Conservation (phyloP, 2,797 vertebrate species). For the Poecile montanus region DNA sequence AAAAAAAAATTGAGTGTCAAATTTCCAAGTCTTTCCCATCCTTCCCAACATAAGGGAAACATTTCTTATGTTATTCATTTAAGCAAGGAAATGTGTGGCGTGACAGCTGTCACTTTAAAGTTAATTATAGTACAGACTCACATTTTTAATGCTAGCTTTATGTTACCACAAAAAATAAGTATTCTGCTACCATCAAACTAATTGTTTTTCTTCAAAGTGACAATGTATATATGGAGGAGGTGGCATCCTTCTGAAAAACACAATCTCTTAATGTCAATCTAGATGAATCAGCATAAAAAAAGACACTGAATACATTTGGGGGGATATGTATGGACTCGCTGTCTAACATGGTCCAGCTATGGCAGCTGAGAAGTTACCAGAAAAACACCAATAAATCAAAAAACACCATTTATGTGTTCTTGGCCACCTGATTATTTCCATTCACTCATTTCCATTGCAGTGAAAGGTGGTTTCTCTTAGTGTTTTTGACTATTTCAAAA, state of each 20-base stretch:
- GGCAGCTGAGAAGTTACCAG: neutral
- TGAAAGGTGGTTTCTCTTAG: neutral
- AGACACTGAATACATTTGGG: neutral
- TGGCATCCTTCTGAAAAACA: slow-evolving; percentile 5
- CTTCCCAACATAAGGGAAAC: neutral
- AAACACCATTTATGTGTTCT: neutral
- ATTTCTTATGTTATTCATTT: neutral
- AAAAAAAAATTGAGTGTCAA: neutral
- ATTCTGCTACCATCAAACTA: neutral
- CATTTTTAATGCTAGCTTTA: slow-evolving; percentile 30
- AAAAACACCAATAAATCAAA: neutral
- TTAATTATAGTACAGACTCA: slow-evolving; percentile 17
- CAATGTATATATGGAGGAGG: slow-evolving; percentile 13
- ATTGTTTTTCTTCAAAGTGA: slow-evolving; percentile 31
- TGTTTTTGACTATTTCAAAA: neutral
- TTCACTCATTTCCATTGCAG: neutral
- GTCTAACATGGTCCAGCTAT: neutral
- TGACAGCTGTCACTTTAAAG: slow-evolving; percentile 51
- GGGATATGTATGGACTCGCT: neutral
- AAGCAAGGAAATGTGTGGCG: neutral
- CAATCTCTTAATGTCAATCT: slow-evolving; percentile 21
- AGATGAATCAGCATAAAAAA: slow-evolving; percentile 23
- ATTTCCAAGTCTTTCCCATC: neutral
- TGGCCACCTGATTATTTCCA: neutral
- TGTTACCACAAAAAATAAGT: neutral